Percentiles rank a stretch among this genome's conserved stretches.
phyloP scores from a whole-genome alignment of 1,140 invertebrate genomes.

The Oedothorax gibbosus region DNA sequence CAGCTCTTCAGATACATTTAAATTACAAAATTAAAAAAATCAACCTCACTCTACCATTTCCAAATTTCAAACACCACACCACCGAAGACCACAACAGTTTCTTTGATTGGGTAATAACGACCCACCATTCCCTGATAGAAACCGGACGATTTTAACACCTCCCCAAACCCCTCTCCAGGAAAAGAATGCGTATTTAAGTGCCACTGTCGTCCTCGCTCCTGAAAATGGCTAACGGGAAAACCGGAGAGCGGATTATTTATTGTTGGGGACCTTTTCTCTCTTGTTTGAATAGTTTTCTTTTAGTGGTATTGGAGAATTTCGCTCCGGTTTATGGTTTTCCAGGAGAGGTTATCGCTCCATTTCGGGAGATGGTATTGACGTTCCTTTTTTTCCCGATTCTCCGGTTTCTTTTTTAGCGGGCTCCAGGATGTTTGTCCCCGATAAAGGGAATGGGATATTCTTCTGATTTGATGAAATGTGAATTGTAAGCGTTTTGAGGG shows the following conservation, averaged over 20 bases:
- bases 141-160: conserved; percentile 55
- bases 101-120: conserved; percentile 60
- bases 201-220: conserved; percentile 7
- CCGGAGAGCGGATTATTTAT: conserved; percentile 3
- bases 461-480: neutral
- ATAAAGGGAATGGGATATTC: neutral
- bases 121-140: conserved; percentile 42
- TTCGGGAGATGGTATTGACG: conserved; percentile 17
- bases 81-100: conserved; percentile 41
- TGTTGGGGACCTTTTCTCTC: neutral
- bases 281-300: conserved; percentile 50
- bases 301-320: conserved; percentile 51
- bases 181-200: conserved; percentile 54
- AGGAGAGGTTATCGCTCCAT: neutral
- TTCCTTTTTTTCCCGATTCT: neutral
- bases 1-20: too few relatives aligned
- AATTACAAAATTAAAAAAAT: too few relatives aligned
- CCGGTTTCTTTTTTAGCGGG: neutral
- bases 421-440: neutral
- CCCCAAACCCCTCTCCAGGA: conserved; percentile 4
- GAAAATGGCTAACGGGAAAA: too few relatives aligned
- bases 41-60: too few relatives aligned
- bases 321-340: conserved; percentile 26
- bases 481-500: neutral
- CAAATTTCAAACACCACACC: too few relatives aligned